Evolutionary conservation across 2,797 vertebrate genomes (phyloP).

Genomic region (Chelonia mydas): DNA sequence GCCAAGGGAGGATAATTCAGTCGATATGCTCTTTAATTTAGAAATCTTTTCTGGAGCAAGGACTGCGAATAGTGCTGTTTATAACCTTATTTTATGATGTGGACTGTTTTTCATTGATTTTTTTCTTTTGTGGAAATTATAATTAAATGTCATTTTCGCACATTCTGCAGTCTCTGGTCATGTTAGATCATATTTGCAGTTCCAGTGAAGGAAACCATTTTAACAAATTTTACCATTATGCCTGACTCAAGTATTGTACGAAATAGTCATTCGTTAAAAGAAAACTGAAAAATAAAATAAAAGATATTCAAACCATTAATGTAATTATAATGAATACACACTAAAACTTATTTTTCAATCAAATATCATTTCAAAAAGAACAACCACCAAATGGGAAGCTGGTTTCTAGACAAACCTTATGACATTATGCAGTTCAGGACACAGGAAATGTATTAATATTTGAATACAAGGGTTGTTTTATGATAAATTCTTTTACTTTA

Average conservation of each 20-base stretch:
- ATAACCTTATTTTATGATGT: slow-evolving; percentile 53
- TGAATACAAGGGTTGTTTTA: not conserved
- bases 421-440: not conserved
- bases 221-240: not conserved
- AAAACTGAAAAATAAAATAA: not conserved
- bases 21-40: slow-evolving; percentile 56
- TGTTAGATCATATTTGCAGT: slow-evolving; percentile 52
- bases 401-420: not conserved
- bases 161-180: slow-evolving; percentile 2
- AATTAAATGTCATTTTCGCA: slow-evolving; percentile 46
- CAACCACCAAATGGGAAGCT: not conserved
- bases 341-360: not conserved
- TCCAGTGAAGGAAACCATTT: slow-evolving; percentile 10
- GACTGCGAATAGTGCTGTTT: slow-evolving; percentile 27
- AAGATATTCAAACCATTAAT: slow-evolving; percentile 8
- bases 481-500: not conserved
- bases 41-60: slow-evolving; percentile 31
- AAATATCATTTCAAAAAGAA: not conserved
- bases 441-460: not conserved
- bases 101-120: slow-evolving; percentile 45
- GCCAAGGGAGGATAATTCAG: slow-evolving; percentile 58
- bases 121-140: slow-evolving; percentile 8
- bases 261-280: not conserved
- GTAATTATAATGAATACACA: slow-evolving; percentile 6
- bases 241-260: not conserved